Evolutionary conservation across 2,797 vertebrate genomes (phyloP).

Genomic region (Silurus lanzhouensis): DNA sequence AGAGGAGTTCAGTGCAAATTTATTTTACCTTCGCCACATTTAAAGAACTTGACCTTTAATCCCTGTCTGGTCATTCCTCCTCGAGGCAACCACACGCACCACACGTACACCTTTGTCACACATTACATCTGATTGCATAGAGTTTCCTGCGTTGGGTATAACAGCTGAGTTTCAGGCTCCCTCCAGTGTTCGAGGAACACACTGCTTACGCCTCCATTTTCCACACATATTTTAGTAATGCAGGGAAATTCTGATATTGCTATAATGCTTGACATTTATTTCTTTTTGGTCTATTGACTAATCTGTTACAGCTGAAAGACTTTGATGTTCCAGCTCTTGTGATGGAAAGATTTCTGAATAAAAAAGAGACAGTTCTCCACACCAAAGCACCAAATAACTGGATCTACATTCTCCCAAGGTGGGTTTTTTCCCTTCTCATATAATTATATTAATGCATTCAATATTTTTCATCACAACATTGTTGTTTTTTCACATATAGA

Average conservation of each 20-base stretch:
- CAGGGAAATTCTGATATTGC: background rate
- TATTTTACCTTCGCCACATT: background rate
- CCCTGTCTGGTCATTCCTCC: background rate
- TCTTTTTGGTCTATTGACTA: background rate
- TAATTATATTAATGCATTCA: background rate
- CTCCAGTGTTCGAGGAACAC: constrained; percentile 33
- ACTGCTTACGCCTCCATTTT: background rate
- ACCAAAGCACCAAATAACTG: constrained; percentile 76
- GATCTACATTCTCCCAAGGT: constrained; percentile 94
- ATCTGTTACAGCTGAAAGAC: constrained; percentile 77
- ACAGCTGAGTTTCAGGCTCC: constrained; percentile 30
- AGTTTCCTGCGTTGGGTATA: background rate
- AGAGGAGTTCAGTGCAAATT: background rate
- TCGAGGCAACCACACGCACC: background rate
- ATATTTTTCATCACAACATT: background rate
- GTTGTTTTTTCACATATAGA: no score
- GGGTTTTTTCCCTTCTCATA: background rate
- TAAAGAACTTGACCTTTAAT: background rate
- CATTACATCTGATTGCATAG: background rate
- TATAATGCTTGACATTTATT: background rate
- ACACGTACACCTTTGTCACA: constrained; percentile 17
- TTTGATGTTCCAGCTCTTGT: constrained; percentile 76
- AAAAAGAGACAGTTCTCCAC: constrained; percentile 70
- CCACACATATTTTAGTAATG: background rate
- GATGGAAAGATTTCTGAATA: constrained; percentile 75